Base-by-base conservation (phyloP, 2,113 vertebrate genomes). In the Nycticryphes semicollaris region DNA sequence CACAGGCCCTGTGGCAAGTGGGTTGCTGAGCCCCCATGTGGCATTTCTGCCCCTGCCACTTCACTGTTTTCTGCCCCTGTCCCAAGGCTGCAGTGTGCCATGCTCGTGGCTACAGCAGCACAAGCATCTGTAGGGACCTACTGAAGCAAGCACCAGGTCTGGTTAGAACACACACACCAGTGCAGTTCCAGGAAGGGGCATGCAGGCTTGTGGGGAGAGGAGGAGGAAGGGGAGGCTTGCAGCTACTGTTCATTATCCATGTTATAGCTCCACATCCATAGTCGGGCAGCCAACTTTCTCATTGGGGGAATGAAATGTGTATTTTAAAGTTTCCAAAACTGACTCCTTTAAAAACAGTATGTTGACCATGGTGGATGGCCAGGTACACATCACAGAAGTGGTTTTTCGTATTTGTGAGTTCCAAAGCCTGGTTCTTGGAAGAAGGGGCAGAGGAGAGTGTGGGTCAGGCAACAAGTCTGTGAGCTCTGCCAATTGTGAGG, bases 21-120 rank as follows among this genome's bases (percentile, higher is more conserved):
- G 57, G 75, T 45, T 79, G 50, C 78, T 1, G 57, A 88, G 57
- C 35, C 66, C 66, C 30, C 0, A 1, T 14, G 41, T 0, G 0
- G 43, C 25, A 37, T 57, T 74, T 87, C 76, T 87, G 48, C 28
- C 73, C 54, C 64, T 64, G 43, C 67, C 35, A 2, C 45, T 31
- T 89, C 63, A 17, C 4, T 14, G 77, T 41, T 79, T 9, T 43
- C 62, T 84, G 81, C 24, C 31, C 39, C n/a, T 25, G 41, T 18
- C 50, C 51, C 2, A 0, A 33, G 54, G 43, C 56, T 63, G 56
- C 57, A 68, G 50, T 0, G 0, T 47, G 25, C 62, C 1, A 0
- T 16, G 62, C 30, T 64, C 56, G 74, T 1, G 1, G 35, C 54
- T 67, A 33, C 8, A 50, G 47, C 28, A 22, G 14, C 67, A 73